Evolutionary conservation across 2,888 invertebrate genomes (phyloP).

Genomic region (Acanthosoma haemorrhoidale): DNA sequence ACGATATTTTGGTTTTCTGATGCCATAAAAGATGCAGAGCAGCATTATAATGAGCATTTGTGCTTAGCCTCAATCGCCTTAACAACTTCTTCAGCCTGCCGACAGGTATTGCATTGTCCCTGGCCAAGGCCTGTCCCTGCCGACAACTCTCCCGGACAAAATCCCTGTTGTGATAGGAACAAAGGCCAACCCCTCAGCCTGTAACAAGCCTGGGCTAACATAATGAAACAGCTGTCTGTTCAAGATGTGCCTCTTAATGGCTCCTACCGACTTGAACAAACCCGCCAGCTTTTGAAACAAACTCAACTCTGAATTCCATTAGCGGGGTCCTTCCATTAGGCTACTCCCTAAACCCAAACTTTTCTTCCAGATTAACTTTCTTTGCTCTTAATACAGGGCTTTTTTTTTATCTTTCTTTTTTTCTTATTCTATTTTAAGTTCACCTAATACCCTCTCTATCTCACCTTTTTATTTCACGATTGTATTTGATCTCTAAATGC

Average conservation of each 20-base stretch:
- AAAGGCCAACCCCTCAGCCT: background rate
- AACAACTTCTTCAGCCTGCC: no score
- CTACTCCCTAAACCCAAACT: constrained; percentile 3
- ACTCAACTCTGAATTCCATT: constrained; percentile 12
- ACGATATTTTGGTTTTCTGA: no score
- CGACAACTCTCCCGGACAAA: no score
- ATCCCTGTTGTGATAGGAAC: background rate
- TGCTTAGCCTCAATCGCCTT: no score
- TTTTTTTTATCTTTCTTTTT: no score
- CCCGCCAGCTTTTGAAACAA: constrained; percentile 8
- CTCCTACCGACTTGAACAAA: constrained; percentile 2
- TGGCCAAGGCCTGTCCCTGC: no score
- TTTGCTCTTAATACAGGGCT: constrained; percentile 1
- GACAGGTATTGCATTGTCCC: no score
- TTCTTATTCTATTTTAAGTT: constrained; percentile 3
- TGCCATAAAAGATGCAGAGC: no score
- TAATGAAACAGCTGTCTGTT: constrained; percentile 5
- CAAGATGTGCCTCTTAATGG: background rate
- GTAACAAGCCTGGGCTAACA: background rate
- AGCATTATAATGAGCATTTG: no score
- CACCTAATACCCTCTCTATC: no score
- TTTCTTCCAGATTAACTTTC: constrained; percentile 8
- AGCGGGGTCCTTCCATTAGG: background rate
- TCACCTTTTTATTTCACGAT: no score
- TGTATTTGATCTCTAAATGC: no score